phyloP scores from a whole-genome alignment of 2,888 invertebrate genomes.

The Eudemis profundana region DNA sequence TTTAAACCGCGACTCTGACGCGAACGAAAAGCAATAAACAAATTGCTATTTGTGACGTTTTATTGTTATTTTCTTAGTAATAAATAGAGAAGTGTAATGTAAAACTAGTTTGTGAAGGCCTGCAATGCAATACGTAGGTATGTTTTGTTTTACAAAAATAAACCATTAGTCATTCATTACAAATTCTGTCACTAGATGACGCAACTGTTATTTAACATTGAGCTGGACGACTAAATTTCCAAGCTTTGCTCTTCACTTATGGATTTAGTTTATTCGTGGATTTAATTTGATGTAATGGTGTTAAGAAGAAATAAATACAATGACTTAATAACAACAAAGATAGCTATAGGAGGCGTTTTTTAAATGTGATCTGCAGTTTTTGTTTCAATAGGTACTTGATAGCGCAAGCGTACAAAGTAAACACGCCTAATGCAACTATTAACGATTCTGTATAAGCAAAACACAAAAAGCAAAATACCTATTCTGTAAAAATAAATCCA shows the following conservation, averaged over 20 bases:
- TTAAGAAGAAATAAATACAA: too few species aligned
- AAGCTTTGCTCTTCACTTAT: conserved; percentile 7
- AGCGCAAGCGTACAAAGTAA: too few species aligned
- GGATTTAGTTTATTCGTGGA: not conserved
- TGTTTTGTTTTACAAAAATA: conserved; percentile 33
- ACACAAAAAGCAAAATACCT: too few species aligned
- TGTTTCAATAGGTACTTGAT: too few species aligned
- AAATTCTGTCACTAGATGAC: conserved; percentile 41
- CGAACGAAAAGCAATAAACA: not conserved
- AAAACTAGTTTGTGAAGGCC: conserved; percentile 14
- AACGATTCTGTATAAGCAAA: too few species aligned
- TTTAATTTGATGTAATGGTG: not conserved
- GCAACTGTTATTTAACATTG: conserved; percentile 26
- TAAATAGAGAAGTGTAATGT: not conserved
- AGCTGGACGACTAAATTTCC: not conserved
- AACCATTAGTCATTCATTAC: conserved; percentile 33
- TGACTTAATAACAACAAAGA: not conserved
- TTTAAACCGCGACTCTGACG: conserved; percentile 48
- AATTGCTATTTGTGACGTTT: not conserved
- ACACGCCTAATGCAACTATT: too few species aligned
- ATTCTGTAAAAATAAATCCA: too few species aligned
- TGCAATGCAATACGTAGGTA: not conserved
- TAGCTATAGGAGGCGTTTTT: too few species aligned
- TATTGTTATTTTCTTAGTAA: conserved; percentile 1
- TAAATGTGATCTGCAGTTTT: too few species aligned